phyloP scores from a whole-genome alignment of 37 sponge, comb jelly and placozoan genomes.

The Aplysina aerophoba region DNA sequence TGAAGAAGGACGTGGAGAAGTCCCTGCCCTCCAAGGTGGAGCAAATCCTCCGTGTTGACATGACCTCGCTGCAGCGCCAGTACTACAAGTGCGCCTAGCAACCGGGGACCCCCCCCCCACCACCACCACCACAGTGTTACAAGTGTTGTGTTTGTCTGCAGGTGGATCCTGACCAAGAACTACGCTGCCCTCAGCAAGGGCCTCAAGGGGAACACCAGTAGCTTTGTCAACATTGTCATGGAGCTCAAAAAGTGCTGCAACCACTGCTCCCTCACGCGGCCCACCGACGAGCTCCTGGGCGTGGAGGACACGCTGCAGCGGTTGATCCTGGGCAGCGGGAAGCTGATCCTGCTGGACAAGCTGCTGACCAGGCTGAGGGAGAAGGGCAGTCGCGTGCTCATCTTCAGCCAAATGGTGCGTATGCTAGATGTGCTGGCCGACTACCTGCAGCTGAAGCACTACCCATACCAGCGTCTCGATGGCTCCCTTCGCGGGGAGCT shows the following conservation, averaged over 20 bases:
- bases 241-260: conserved; percentile 99
- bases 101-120: neutral
- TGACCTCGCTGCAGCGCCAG: conserved; percentile 93
- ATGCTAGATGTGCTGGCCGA: conserved; percentile 96
- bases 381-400: conserved; percentile 92
- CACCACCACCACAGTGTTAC: no score
- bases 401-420: conserved; percentile 99
- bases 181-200: conserved; percentile 92
- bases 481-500: conserved; percentile 89
- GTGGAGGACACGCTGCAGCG: conserved; percentile 32
- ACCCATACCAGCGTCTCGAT: conserved; percentile 89
- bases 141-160: neutral
- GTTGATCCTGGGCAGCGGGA: conserved; percentile 89
- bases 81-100: conserved; percentile 74
- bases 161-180: conserved; percentile 97
- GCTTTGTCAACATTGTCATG: conserved; percentile 97
- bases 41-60: conserved; percentile 94
- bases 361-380: conserved; percentile 84
- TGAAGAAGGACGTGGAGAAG: conserved; percentile 98
- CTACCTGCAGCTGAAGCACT: conserved; percentile 86
- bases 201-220: conserved; percentile 82
- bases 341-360: conserved; percentile 93
- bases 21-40: conserved; percentile 96
- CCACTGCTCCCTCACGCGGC: conserved; percentile 82
- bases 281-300: conserved; percentile 63